Base-by-base conservation (phyloP, 2,888 invertebrate genomes). In the Argyresthia albistria region DNA sequence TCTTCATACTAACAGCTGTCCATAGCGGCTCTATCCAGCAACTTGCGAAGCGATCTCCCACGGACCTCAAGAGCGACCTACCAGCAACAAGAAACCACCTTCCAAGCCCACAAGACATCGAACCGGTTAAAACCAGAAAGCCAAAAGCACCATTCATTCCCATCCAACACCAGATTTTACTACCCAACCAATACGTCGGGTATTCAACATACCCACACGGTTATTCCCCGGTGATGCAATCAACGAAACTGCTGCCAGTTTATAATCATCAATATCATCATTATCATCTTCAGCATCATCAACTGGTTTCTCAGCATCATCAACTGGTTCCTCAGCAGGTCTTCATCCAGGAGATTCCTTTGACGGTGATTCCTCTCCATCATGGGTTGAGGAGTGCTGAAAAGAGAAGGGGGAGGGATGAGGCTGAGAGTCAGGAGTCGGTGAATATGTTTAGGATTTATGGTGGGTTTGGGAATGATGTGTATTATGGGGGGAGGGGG, bases 401-500 rank as follows among this genome's bases (percentile, higher is more conserved):
- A 25, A 25, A 25, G 25, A 25, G 25, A 25, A 25, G 25, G 6
- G 25, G 25, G 25, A 25, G 25, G 6, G 25, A 25, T 6, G 25
- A 25, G 25, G 6, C 6, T 25, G 25, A 25, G 25, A 25, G 25
- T 25, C 25, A 25, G 25, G 25, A 25, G 25, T 25, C 25, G 2
- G 25, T 25, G 6, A 25, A 25, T 6, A 25, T 25, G 25, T 25
- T 25, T 25, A 25, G 73, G 1, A 79, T 78, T 39, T 72, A 77
- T 53, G 86, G 86, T 0, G 86, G 86, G 2, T 82, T 73, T 47
- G 86, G 86, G 0, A 70, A 69, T 0, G 83, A 83, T 0, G 62
- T 83, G 56, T 71, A 71, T 25, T 81, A 75, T 14, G 86, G 86
- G 0, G 86, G 86, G 0, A 83, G 82, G 10, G 86, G 86, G 0